Base-by-base conservation (phyloP, 2,888 invertebrate species). In the Rhogogaster chlorosoma region DNA sequence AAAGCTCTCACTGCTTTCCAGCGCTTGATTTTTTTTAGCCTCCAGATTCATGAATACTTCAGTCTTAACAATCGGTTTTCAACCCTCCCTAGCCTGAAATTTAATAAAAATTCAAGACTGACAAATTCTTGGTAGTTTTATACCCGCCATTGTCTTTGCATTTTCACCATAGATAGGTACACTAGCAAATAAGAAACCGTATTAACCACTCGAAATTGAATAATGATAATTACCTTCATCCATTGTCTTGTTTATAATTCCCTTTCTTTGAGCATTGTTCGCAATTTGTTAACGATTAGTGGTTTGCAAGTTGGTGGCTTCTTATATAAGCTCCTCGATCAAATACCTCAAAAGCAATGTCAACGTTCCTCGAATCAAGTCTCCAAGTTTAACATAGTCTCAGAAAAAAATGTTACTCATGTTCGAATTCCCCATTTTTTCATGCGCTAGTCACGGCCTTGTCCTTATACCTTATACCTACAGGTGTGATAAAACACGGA, bases 31-130 rank as follows among this genome's bases (percentile, higher is more conserved):
- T 22, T 9, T 71, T 71, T 22, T 26, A 12, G 5, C 36, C 32
- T 49, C 18, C 45, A 32, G 15, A 77, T 77, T 53, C 77, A 77
- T 77, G 77, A 77, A 77, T 77, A 73, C 42, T 73, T 42, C 38
- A 38, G 10, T 42, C 73, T 38, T 22, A 38, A 73, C 42, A 42
- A 73, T 73, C 73, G 22, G 73, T 42, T 73, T 73, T 42, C 38
- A 73, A 73, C 22, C 42, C 42, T 42, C 73, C 38, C 73, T 26
- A 73, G 42, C 42, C 22, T 29, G 42, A 42, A n/a, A 22, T 73
- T 73, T 38, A 22, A 73, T 73, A 42, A 73, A 42, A 77, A 49
- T 77, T 53, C 18, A 53, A 53, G 53, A 5, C 77, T 26, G 53
- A 77, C 6, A n/a, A 77, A 77, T 77, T 77, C 75, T 53, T 26